phyloP scores from a whole-genome alignment of 2,797 vertebrate species.

The Phalloptychus januarius region DNA sequence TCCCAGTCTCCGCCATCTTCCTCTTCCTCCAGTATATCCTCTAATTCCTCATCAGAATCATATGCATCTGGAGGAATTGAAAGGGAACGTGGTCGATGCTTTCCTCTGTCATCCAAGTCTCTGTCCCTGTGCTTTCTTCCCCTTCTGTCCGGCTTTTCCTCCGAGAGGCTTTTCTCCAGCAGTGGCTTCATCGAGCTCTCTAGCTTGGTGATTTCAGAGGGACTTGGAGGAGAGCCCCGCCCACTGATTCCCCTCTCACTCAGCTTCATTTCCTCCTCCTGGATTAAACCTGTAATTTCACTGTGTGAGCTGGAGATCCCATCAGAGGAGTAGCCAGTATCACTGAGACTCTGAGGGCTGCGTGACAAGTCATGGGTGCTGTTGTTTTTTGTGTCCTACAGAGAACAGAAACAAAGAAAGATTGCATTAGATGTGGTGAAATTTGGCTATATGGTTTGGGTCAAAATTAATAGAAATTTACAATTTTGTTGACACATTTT shows the following conservation, averaged over 20 bases:
- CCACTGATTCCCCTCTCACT: slow-evolving; percentile 87
- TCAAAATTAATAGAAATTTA: slow-evolving; percentile 1
- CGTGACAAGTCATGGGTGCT: slow-evolving; percentile 93
- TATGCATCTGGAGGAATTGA: slow-evolving; percentile 94
- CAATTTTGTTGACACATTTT: neutral
- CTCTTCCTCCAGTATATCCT: slow-evolving; percentile 94
- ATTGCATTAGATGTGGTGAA: slow-evolving; percentile 6
- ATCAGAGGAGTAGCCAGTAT: slow-evolving; percentile 97
- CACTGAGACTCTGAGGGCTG: slow-evolving; percentile 97
- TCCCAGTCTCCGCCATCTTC: slow-evolving; percentile 90
- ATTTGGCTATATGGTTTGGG: neutral
- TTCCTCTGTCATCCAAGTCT: slow-evolving; percentile 85
- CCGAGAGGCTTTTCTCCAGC: slow-evolving; percentile 84
- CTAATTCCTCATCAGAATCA: slow-evolving; percentile 94
- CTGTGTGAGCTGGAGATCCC: slow-evolving; percentile 98
- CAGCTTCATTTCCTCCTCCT: slow-evolving; percentile 94
- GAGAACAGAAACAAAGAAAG: slow-evolving; percentile 38
- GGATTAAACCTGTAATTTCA: slow-evolving; percentile 95
- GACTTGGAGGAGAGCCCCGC: slow-evolving; percentile 88
- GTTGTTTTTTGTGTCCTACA: slow-evolving; percentile 90
- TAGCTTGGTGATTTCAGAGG: slow-evolving; percentile 92
- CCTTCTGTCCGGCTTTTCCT: slow-evolving; percentile 80
- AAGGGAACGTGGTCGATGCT: slow-evolving; percentile 90
- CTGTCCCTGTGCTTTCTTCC: slow-evolving; percentile 78
- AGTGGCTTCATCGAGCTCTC: slow-evolving; percentile 91